Percentiles rank a stretch among this genome's conserved stretches.
phyloP scores from a whole-genome alignment of 2,888 invertebrate species.

The Chorisops tibialis region DNA sequence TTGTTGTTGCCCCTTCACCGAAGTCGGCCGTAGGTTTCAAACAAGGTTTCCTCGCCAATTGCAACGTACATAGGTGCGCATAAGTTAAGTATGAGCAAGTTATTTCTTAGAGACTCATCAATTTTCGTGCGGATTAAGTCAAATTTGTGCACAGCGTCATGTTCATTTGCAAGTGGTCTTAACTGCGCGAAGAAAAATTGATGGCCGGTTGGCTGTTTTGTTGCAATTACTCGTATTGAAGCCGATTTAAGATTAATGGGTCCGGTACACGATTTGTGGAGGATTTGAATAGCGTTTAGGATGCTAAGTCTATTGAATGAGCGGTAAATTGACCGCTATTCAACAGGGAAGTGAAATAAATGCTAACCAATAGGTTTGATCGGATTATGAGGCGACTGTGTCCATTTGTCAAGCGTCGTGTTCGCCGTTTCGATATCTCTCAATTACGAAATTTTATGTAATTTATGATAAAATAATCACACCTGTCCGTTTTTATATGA shows the following conservation, averaged over 20 bases:
- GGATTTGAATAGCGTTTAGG: constrained; percentile 6
- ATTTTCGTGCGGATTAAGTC: constrained; percentile 31
- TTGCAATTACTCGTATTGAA: constrained; percentile 5
- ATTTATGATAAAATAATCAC: no score
- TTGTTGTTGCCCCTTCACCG: no score
- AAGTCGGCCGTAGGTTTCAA: no score
- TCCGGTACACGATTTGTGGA: background rate
- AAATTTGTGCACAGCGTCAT: constrained; percentile 26
- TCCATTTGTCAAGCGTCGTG: constrained; percentile 2
- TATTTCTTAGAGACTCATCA: constrained; percentile 25
- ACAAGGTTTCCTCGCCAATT: no score
- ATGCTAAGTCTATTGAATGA: constrained; percentile 11
- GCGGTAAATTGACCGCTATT: constrained; percentile 12
- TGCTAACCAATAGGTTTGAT: constrained; percentile 5
- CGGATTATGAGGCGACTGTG: background rate
- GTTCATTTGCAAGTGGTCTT: constrained; percentile 6
- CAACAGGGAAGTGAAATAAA: constrained; percentile 8
- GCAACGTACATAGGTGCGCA: no score
- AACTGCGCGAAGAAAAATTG: constrained; percentile 4
- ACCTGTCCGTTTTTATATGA: no score
- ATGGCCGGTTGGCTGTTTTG: constrained; percentile 5
- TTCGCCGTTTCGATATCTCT: no score
- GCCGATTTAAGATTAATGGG: constrained; percentile 11
- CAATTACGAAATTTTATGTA: no score
- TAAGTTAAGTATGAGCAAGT: no score